Evolutionary conservation across 2,797 vertebrate genomes (phyloP), one percentile per base, ranked within the genome.

Genomic region (Urocyon cinereoargenteus): DNA sequence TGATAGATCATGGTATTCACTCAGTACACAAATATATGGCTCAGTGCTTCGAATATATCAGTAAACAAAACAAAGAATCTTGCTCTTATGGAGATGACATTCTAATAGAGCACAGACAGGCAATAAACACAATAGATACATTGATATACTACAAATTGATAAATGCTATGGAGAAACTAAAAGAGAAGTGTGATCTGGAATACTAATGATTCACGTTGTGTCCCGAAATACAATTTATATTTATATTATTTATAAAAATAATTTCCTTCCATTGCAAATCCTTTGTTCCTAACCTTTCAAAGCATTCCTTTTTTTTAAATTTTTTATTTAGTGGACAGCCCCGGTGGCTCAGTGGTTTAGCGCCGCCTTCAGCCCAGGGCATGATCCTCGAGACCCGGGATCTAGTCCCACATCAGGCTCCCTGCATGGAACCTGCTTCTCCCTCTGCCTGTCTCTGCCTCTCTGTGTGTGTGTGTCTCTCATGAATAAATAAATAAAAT

Each of bases 221-320:
- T 81, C 45, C 36, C 55, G n/a, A 94, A 94, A 88, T 70, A 91
- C 6, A 84, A 91, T 66, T 49, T 82, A 53, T 77, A 91, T 73
- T 75, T 77, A 93, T 2, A 85, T 28, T 88, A 94, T 61, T 91
- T 36, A 75, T 73, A 68, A 57, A 88, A 94, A 88, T 66, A 73
- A 89, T 66, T 81, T 61, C 18, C 36, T 93, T 45, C 26, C 16
- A 75, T 73, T 92, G 79, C 24, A 89, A 94, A 89, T 81, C 19
- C 40, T 68, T 86, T 68, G 14, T 34, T 61, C 22, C 11, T 66
- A 34, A 81, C 40, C 77, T 81, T 85, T 62, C 61, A 91, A 34
- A 70, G 16, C 19, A 61, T 75, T 95, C 24, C 2, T 18, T 66
- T 72, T 62, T 28, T 72, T 62, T 28, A 72, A 45, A 45, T 7